These are phyloP conservation scores for Syrista parreyssii DNA, from an alignment of 2,888 invertebrate species.

Conservation along the genomic window DNA sequence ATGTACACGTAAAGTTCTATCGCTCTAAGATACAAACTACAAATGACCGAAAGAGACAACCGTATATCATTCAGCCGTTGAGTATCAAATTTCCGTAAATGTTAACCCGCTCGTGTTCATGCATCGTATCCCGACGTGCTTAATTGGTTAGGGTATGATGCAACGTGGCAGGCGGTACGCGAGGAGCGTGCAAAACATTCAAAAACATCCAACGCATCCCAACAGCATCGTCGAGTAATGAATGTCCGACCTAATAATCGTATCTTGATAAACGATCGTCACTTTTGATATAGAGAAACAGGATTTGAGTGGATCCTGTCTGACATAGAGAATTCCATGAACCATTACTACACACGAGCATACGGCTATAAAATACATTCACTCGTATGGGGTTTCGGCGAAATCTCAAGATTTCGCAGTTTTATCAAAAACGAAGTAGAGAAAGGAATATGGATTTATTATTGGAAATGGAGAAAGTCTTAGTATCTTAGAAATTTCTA, in stretches of 20 bases:
- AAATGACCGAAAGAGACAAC: background rate
- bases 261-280: conserved; percentile 27
- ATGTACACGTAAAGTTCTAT: background rate
- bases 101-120: conserved; percentile 1
- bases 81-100: conserved; percentile 15
- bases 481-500: conserved; percentile 11
- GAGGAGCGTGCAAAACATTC: conserved; percentile 10
- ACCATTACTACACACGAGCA: background rate
- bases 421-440: background rate
- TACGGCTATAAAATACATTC: background rate
- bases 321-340: background rate
- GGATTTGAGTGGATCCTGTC: conserved; percentile 17
- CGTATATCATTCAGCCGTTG: conserved; percentile 3
- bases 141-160: conserved; percentile 17
- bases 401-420: background rate
- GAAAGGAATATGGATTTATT: background rate
- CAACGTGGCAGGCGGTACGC: conserved; percentile 5
- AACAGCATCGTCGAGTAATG: conserved; percentile 6
- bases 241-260: conserved; percentile 31
- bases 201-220: conserved; percentile 7
- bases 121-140: conserved; percentile 5
- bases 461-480: conserved; percentile 8
- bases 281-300: conserved; percentile 14
- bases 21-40: background rate
- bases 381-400: background rate